A percentile compares a stretch with the other conserved stretches of the same genome.
Evolutionary conservation across 1,140 invertebrate genomes (phyloP).

Genomic region (Hylaeus anthracinus): DNA sequence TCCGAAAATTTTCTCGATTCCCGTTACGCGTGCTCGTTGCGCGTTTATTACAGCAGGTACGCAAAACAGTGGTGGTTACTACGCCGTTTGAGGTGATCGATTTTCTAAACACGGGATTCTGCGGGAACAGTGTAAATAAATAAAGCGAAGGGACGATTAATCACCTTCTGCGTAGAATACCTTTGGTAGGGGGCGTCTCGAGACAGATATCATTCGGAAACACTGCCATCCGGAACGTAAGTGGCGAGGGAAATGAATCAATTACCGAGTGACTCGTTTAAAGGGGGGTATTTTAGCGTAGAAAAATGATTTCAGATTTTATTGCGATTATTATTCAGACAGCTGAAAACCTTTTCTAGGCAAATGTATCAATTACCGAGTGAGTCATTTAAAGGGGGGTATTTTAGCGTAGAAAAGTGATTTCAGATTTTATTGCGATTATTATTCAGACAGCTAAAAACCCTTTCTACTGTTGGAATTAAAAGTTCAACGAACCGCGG

Average conservation of each 20-base stretch:
- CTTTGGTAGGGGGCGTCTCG: background rate
- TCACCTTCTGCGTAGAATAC: background rate
- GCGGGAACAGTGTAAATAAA: background rate
- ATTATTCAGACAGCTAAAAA: background rate
- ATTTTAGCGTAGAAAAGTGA: too few relatives aligned
- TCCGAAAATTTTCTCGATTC: background rate
- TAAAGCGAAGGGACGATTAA: background rate
- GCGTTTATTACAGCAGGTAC: too few relatives aligned
- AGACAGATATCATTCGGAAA: background rate
- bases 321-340: background rate
- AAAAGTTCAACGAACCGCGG: slow-evolving; percentile 46
- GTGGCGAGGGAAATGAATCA: slow-evolving; percentile 6
- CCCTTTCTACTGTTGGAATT: slow-evolving; percentile 15
- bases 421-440: background rate
- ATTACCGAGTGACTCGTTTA: slow-evolving; percentile 16
- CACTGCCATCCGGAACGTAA: background rate
- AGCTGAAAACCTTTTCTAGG: background rate
- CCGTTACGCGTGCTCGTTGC: background rate
- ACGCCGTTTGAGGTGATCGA: too few relatives aligned
- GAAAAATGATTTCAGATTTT: too few relatives aligned
- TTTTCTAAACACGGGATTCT: too few relatives aligned
- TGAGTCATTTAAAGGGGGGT: background rate
- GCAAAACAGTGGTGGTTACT: too few relatives aligned
- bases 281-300: too few relatives aligned
- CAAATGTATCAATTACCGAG: slow-evolving; percentile 18